A percentile compares a stretch with the other conserved stretches of the same genome.
Evolutionary conservation across 2,797 vertebrate genomes (phyloP).

Genomic region (Siniperca scherzeri): DNA sequence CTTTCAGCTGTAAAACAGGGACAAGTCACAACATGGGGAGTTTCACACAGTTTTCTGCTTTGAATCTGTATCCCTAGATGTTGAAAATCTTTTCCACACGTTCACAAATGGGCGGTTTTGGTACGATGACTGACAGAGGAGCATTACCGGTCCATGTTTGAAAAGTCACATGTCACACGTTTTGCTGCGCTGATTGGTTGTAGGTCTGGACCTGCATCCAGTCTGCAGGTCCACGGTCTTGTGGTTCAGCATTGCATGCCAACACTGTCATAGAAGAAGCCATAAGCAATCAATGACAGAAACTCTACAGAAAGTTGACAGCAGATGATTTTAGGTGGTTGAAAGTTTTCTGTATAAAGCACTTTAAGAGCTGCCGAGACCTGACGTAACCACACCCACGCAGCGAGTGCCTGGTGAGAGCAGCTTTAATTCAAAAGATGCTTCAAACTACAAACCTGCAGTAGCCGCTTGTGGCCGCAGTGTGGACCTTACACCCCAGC

Average conservation of each 20-base stretch:
- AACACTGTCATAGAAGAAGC: not conserved
- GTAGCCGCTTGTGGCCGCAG: slow-evolving; percentile 5
- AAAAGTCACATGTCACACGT: too few relatives aligned
- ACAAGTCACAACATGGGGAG: not conserved
- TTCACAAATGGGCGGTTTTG: too few relatives aligned
- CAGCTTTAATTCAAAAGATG: slow-evolving; percentile 27
- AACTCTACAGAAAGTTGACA: slow-evolving; percentile 12
- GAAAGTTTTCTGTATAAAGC: not conserved
- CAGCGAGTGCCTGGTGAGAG: slow-evolving; percentile 22
- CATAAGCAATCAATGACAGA: slow-evolving; percentile 2
- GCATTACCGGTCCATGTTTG: too few relatives aligned
- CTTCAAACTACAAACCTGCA: slow-evolving; percentile 17
- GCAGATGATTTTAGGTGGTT: not conserved
- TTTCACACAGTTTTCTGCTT: not conserved
- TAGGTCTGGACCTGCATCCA: too few relatives aligned
- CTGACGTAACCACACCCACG: not conserved
- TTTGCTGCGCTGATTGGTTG: too few relatives aligned
- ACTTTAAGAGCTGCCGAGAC: not conserved
- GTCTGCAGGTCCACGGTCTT: not conserved
- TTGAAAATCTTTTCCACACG: not conserved
- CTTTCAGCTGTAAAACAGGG: not conserved
- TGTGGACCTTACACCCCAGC: slow-evolving; percentile 22
- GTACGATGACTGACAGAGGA: too few relatives aligned
- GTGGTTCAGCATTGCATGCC: not conserved
- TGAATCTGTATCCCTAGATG: not conserved